These are phyloP conservation scores for Eidolon dupreanum DNA, from an alignment of 2,797 vertebrate species.

Conservation along the genomic window DNA sequence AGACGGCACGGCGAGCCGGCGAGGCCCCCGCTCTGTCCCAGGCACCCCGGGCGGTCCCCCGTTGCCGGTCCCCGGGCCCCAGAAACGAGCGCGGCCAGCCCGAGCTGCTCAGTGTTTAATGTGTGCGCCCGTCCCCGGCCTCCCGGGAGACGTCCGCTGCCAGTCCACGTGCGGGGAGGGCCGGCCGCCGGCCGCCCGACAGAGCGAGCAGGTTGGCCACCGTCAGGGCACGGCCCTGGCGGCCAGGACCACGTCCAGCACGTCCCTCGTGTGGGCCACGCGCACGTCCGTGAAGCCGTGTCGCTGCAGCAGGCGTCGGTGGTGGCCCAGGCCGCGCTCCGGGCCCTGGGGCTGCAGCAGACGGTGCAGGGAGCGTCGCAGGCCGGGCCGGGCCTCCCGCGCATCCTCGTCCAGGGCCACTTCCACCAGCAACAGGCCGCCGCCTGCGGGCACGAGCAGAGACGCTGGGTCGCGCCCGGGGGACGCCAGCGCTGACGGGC, in stretches of 20 bases:
- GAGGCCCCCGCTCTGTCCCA: too few species aligned
- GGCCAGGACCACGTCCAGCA: background rate
- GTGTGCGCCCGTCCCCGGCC: too few species aligned
- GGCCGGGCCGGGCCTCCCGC: fast-evolving
- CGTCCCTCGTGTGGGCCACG: fast-evolving
- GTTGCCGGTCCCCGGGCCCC: too few species aligned
- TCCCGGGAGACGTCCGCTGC: too few species aligned
- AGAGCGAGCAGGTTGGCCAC: fast-evolving
- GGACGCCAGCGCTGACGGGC: fast-evolving
- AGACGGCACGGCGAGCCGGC: too few species aligned
- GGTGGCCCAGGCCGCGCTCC: conserved; percentile 68
- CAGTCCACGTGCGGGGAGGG: fast-evolving
- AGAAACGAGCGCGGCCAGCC: too few species aligned
- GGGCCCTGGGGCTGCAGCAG: fast-evolving
- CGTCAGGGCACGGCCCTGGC: background rate
- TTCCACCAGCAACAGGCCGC: background rate
- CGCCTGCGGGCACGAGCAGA: background rate
- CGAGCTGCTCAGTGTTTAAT: too few species aligned
- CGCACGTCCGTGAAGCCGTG: conserved; percentile 81
- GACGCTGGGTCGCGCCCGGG: background rate
- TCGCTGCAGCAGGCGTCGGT: conserved; percentile 85
- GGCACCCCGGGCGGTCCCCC: too few species aligned
- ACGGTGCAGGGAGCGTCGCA: background rate
- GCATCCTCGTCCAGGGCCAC: background rate
- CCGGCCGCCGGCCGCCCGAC: background rate